Conservation (phyloP, 2,888 invertebrate species). For the Eupsilia transversa region DNA sequence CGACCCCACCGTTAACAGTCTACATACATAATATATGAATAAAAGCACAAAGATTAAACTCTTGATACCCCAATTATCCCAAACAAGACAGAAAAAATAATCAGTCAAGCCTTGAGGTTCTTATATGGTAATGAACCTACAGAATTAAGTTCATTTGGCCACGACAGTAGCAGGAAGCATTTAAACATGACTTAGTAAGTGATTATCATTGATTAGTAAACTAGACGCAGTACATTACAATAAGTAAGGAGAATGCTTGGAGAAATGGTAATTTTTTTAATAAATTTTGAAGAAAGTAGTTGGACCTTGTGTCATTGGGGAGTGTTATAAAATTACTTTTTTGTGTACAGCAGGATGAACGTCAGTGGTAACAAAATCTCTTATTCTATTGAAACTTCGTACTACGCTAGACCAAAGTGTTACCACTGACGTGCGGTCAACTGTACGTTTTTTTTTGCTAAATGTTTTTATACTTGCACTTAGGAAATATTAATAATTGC, state of each 20-base stretch:
- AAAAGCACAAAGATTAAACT: conserved; percentile 53
- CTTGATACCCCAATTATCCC: conserved; percentile 61
- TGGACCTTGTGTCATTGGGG: conserved; percentile 24
- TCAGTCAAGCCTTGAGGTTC: conserved; percentile 75
- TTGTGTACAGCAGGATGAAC: neutral
- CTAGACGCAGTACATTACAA: conserved; percentile 63
- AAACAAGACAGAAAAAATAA: conserved; percentile 63
- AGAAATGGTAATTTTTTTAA: conserved; percentile 74
- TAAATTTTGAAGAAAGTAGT: conserved; percentile 51
- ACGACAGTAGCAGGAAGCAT: conserved; percentile 87
- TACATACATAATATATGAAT: conserved; percentile 23
- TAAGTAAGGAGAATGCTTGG: conserved; percentile 41
- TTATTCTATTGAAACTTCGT: neutral
- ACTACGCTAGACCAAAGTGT: neutral
- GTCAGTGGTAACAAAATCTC: too few relatives aligned
- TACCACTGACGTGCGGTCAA: too few relatives aligned
- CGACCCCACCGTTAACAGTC: conserved; percentile 23
- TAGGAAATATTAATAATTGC: neutral
- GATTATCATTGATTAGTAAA: conserved; percentile 87
- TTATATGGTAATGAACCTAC: conserved; percentile 85
- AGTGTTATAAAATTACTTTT: conserved; percentile 26
- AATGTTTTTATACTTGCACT: neutral
- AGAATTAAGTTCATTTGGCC: conserved; percentile 81
- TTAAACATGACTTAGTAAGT: conserved; percentile 84
- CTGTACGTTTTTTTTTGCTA: neutral